These are phyloP conservation scores for Peucedramus taeniatus DNA, from an alignment of 2,113 vertebrate species.

Conservation along the genomic window DNA sequence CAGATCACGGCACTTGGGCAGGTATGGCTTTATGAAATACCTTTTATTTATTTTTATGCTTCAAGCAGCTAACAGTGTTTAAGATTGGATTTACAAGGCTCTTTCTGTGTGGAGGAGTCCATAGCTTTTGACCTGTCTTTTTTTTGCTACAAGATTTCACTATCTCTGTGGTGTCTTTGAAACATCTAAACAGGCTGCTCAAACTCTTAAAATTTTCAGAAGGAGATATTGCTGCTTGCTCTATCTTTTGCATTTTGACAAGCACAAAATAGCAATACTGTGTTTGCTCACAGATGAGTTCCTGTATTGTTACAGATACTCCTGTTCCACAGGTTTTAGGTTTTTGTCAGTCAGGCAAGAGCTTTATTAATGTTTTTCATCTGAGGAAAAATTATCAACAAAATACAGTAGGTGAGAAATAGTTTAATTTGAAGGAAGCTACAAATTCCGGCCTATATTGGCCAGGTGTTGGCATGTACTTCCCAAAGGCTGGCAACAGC, in stretches of 20 bases:
- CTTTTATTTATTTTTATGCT: background rate
- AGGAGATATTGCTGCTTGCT: background rate
- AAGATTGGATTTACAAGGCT: background rate
- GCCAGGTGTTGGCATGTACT: background rate
- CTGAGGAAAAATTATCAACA: background rate
- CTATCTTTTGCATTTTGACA: background rate
- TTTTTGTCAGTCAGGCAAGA: background rate
- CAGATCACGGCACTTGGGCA: slow-evolving; percentile 88
- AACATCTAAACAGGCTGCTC: background rate
- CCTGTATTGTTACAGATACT: background rate
- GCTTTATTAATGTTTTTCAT: background rate
- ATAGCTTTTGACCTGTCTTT: background rate
- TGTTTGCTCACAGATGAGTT: background rate
- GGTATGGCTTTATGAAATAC: slow-evolving; percentile 67
- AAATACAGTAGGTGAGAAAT: background rate
- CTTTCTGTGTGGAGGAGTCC: background rate
- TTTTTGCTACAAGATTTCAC: background rate
- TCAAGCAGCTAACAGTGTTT: background rate
- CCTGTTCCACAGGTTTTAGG: background rate
- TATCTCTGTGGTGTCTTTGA: background rate
- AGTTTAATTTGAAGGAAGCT: background rate
- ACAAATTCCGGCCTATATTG: background rate
- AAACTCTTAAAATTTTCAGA: background rate
- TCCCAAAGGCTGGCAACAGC: background rate
- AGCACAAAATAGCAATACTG: background rate